Base-by-base conservation (phyloP, 2,797 vertebrate genomes). In the Xenentodon cancila region DNA sequence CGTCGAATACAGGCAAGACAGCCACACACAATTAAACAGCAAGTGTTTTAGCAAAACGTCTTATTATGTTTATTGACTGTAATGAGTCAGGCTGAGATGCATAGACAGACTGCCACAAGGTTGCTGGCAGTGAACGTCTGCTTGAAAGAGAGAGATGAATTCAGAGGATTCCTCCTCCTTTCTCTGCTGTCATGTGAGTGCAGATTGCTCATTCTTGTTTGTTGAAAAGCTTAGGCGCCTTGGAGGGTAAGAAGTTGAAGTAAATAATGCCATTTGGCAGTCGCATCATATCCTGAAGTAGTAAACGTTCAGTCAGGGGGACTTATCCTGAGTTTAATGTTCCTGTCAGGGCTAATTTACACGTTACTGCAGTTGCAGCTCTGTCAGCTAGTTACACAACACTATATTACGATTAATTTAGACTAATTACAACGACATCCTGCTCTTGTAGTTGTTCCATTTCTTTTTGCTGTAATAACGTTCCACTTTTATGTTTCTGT, bases 301-400 rank as follows among this genome's bases (percentile, higher is more conserved):
- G 79, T 63, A 67, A 82, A 75, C 75, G 80, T 64, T 84, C 75
- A 81, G 73, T 73, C 53, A n/a, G 37, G 64, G 56, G 78, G 72
- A 85, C 85, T 88, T 75, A 87, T 83, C 71, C 66, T 0, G 55
- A 71, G 69, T 83, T 85, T 83, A 84, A 81, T 85, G 77, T 72
- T 82, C 56, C 62, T 81, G 87, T 88, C 84, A 20, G 34, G 5
- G 58, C 55, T 79, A 50, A 85, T 85, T 85, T 81, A 64, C 54
- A 47, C 60, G 74, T 19, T 57, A 64, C 67, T 30, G 48, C 57
- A 30, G 25, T 67, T 54, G 56, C 60, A 51, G 50, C 65, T 51
- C 60, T 64, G 56, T 79, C 76, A 75, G 21, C 57, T 34, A 60
- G 59, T 53, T 53, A 32, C 44, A 32, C 53, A n/a, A 43, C 15